Evolutionary conservation across 2,113 vertebrate species (phyloP), one percentile per base, ranked within the genome.

Genomic region (Scomber colias): DNA sequence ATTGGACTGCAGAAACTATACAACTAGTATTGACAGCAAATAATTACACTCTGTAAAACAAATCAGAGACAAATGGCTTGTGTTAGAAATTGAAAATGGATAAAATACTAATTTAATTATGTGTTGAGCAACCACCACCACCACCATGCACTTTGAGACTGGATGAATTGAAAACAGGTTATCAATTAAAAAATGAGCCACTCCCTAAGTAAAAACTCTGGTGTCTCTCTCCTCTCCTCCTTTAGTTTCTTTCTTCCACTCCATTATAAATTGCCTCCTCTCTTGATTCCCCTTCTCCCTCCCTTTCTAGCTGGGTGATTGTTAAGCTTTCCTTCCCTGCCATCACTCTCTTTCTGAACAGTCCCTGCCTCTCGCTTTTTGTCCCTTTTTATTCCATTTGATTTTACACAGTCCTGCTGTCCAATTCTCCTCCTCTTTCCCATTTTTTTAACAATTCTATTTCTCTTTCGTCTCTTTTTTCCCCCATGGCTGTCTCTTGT

Each of bases 361-460:
- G 1, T 27, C n/a, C 16, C 63, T 64, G 51, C 44, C 49, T 63
- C 4, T 48, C n/a, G 4, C n/a, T 64, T 13, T 31, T 7, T 13
- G 5, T 44, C 35, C 3, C 24, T 27, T 40, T 40, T 40, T 40
- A 40, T 35, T 5, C 19, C 35, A 2, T 51, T 51, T 24, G 4
- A 17, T 21, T 53, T 40, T 53, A 50, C 53, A 40, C 61, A 21
- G 21, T 59, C 48, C 3, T 4, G 0, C 44, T 24, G 17, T 48
- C 71, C 46, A 46, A 3, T 54, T 45, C 46, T 61, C 54, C 61
- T 55, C 48, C 72, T 64, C 72, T n/a, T 17, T 31, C 44, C 63
- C 17, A 10, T 6, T 49, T 7, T 40, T 40, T 40, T 40, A 7
- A 40, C 9, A 8, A 9, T 40, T 40, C 9, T 27, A 10, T 4